Evolutionary conservation across 2,113 vertebrate genomes (phyloP), one percentile per base, ranked within the genome.

Genomic region (Equus przewalskii): DNA sequence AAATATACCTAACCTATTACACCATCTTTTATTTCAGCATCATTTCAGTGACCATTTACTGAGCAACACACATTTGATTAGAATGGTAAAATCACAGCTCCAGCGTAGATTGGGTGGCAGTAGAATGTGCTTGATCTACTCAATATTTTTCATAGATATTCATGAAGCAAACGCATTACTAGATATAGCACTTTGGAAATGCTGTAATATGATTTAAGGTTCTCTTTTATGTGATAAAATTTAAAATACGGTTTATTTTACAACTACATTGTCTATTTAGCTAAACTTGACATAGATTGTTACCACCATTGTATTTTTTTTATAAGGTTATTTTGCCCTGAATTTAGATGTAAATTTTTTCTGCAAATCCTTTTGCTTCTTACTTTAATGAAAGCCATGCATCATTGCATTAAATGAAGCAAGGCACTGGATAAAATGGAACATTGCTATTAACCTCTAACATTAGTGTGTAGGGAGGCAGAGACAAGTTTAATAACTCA

Each of bases 391-490:
- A 97, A 98, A 97, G 81, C 67, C 80, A 97, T 90, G 86, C 70
- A 96, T 96, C 80, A 96, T 54, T 97, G 91, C 80, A 81, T 97
- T 97, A 98, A 98, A 56, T 95, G 91, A 98, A 97, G 96, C 83
- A 73, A 97, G 93, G 64, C 79, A 97, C 44, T 72, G 58, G 92
- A 97, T 87, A 96, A 98, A 98, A 98, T 41, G 96, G 83, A 97
- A 81, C 73, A 72, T n/a, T 97, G 81, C 70, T 97, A 97, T 97
- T 98, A 98, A 96, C 83, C 72, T 98, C 78, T 98, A 97, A 97
- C 79, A 90, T 98, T 91, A 87, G 88, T 89, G 73, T 97, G 96
- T 76, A 96, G 87, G 96, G 89, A 97, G 73, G 83, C 81, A 98
- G 95, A 97, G 92, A 94, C 94, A 97, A 97, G 81, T 97, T 97